These are phyloP conservation scores for Spheniscus humboldti DNA, from an alignment of 2,797 vertebrate genomes.

Conservation along the genomic window DNA sequence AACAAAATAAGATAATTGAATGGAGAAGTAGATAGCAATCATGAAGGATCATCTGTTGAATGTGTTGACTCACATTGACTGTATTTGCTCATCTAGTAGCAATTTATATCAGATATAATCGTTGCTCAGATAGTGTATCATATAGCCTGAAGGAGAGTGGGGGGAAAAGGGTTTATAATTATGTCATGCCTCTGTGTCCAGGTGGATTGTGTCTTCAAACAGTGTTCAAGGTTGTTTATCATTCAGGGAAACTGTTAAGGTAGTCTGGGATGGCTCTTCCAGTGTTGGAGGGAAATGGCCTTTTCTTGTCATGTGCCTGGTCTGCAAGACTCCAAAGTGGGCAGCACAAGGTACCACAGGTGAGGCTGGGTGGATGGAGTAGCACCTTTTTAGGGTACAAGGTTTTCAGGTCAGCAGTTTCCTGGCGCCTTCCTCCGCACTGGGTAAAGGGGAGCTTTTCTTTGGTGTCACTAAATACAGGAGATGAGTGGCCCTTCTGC, in stretches of 20 bases:
- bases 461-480: background rate
- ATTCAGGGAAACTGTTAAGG: background rate
- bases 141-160: background rate
- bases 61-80: background rate
- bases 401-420: background rate
- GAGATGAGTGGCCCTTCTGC: background rate
- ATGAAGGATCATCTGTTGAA: background rate
- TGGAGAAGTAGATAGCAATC: background rate
- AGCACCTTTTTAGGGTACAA: background rate
- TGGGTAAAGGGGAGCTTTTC: background rate
- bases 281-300: background rate
- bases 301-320: background rate
- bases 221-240: background rate
- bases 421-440: background rate
- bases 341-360: background rate
- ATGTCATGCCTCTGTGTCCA: background rate
- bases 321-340: background rate
- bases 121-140: background rate
- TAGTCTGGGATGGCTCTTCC: background rate
- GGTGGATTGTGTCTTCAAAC: background rate
- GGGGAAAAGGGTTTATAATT: background rate
- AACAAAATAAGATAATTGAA: background rate
- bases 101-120: background rate
- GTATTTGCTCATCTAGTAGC: background rate
- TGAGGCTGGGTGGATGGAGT: background rate